Evolutionary conservation across 1,140 invertebrate genomes (phyloP).

Genomic region (Leptoteleia sp.): DNA sequence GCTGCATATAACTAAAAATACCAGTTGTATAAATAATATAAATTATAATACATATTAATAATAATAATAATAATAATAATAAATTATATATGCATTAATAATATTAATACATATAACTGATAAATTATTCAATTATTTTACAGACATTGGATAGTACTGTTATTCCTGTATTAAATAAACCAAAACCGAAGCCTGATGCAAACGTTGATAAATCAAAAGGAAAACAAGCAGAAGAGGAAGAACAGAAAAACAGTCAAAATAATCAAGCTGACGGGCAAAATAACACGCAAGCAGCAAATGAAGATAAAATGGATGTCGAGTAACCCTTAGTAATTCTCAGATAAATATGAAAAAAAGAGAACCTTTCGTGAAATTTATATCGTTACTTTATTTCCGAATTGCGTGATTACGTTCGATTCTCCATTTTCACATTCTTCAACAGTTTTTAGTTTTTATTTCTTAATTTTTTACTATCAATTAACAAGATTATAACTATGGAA

Average conservation of each 20-base stretch:
- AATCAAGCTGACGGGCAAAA: conserved; percentile 75
- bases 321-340: conserved; percentile 60
- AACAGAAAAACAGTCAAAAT: conserved; percentile 71
- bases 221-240: conserved; percentile 66
- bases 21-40: too few species aligned
- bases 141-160: conserved; percentile 86
- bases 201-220: conserved; percentile 77
- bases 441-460: conserved; percentile 7
- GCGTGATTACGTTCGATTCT: conserved; percentile 18
- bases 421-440: not conserved
- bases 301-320: conserved; percentile 82
- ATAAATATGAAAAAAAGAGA: too few species aligned
- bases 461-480: conserved; percentile 27
- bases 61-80: too few species aligned
- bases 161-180: conserved; percentile 90
- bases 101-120: too few species aligned
- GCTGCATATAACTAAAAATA: too few species aligned
- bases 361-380: conserved; percentile 14
- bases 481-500: conserved; percentile 22
- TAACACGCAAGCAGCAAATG: conserved; percentile 81
- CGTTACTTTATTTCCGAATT: conserved; percentile 30
- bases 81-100: too few species aligned
- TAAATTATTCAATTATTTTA: too few species aligned
- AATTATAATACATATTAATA: too few species aligned
- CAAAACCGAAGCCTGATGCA: conserved; percentile 87